phyloP scores from a whole-genome alignment of 2,113 vertebrate genomes.

The Rhipidura dahli region DNA sequence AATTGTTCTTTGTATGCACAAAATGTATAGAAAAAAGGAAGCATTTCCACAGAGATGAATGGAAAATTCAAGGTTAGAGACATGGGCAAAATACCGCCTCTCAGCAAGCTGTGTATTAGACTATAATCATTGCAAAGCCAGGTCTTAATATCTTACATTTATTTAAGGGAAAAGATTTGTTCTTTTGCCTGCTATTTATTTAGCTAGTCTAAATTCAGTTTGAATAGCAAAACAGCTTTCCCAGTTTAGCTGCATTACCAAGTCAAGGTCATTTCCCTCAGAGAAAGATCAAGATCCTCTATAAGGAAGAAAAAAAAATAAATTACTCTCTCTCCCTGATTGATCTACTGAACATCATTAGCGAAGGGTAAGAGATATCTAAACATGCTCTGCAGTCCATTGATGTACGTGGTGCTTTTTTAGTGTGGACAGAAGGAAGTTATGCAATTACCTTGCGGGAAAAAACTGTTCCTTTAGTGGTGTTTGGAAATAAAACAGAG shows the following conservation, averaged over 20 bases:
- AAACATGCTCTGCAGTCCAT: background rate
- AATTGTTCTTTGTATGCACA: slow-evolving; percentile 38
- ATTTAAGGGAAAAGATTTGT: slow-evolving; percentile 25
- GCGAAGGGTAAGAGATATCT: background rate
- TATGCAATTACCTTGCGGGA: background rate
- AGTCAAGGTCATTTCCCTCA: slow-evolving; percentile 40
- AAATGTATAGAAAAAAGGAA: slow-evolving; percentile 22
- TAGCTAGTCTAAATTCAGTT: slow-evolving; percentile 27
- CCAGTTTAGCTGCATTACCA: slow-evolving; percentile 17
- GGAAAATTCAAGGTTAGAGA: slow-evolving; percentile 21
- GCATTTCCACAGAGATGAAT: slow-evolving; percentile 38
- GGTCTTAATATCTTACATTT: slow-evolving; percentile 24
- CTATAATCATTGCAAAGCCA: slow-evolving; percentile 30
- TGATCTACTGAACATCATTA: slow-evolving; percentile 47
- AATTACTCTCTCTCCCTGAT: background rate
- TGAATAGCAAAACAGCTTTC: slow-evolving; percentile 48
- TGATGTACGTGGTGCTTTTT: background rate
- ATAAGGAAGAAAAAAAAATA: background rate
- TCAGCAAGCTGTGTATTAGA: background rate
- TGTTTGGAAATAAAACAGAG: background rate
- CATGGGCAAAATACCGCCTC: background rate
- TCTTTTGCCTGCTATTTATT: slow-evolving; percentile 29
- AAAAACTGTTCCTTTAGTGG: background rate
- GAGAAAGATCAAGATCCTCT: slow-evolving; percentile 27
- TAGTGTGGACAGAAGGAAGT: slow-evolving; percentile 1